Evolutionary conservation across 2,113 vertebrate species (phyloP).

Genomic region (Thalassarche chlororhynchos): DNA sequence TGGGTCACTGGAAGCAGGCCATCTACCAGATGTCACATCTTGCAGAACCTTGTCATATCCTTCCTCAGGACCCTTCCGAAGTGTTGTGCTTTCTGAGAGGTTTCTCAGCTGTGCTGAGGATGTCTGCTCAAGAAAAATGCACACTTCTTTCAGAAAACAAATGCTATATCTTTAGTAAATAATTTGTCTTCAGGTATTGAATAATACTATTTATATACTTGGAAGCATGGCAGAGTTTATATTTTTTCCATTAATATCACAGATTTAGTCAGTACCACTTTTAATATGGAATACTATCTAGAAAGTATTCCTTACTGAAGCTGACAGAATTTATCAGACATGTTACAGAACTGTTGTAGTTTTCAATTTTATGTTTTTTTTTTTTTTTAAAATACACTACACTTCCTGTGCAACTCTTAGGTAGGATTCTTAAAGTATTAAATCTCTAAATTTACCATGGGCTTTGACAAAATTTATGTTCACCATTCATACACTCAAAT

Average conservation of each 20-base stretch:
- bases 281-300: not conserved
- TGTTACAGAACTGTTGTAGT: not conserved
- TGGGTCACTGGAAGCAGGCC: conserved; percentile 1
- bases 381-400: not conserved
- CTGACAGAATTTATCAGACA: not conserved
- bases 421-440: not conserved
- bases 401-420: not conserved
- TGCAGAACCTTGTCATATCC: conserved; percentile 27
- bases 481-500: not conserved
- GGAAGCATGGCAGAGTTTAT: not conserved
- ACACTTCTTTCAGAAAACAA: not conserved
- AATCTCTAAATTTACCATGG: not conserved
- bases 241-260: not conserved
- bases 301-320: not conserved
- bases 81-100: not conserved
- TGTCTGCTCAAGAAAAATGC: not conserved
- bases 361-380: not conserved
- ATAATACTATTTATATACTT: not conserved
- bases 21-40: conserved; percentile 6
- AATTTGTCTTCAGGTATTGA: not conserved
- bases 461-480: not conserved
- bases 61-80: not conserved
- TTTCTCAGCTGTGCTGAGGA: not conserved
- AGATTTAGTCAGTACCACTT: not conserved
- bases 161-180: not conserved